A percentile compares a stretch with the other conserved stretches of the same genome.
phyloP scores from a whole-genome alignment of 2,797 vertebrate genomes.

The Babyrousa celebensis region DNA sequence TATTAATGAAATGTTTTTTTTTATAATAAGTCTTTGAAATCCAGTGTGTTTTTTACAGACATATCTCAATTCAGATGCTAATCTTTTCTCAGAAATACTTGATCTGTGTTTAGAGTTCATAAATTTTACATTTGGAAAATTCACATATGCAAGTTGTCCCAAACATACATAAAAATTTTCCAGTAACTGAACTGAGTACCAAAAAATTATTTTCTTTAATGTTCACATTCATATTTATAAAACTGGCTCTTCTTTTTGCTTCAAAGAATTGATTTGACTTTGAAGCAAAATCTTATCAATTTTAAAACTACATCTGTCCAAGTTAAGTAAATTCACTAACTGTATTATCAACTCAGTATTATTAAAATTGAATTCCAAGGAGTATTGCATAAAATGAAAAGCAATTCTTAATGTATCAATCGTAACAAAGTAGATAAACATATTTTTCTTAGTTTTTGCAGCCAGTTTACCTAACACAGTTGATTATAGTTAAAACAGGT shows the following conservation, averaged over 20 bases:
- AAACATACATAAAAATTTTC: conserved; percentile 33
- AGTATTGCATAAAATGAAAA: conserved; percentile 23
- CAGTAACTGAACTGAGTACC: neutral
- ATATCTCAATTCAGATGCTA: neutral
- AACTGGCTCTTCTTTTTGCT: conserved; percentile 43
- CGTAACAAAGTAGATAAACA: neutral
- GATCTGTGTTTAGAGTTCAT: conserved; percentile 21
- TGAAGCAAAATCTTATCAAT: conserved; percentile 49
- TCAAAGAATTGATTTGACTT: conserved; percentile 43
- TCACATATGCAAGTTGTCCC: conserved; percentile 15
- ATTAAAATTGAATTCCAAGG: conserved; percentile 27
- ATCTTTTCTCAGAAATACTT: conserved; percentile 8
- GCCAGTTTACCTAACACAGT: conserved; percentile 16
- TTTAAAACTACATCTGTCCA: conserved; percentile 22
- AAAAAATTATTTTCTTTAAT: conserved; percentile 44
- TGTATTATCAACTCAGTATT: neutral
- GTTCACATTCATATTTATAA: conserved; percentile 59
- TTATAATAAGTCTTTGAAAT: conserved; percentile 8
- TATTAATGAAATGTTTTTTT: neutral
- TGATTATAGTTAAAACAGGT: neutral
- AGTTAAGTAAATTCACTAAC: conserved; percentile 13
- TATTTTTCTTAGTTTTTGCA: neutral
- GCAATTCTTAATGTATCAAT: conserved; percentile 15
- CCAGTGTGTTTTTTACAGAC: neutral
- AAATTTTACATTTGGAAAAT: conserved; percentile 20